These are phyloP conservation scores for Zosterops japonicus DNA, from an alignment of 2,113 vertebrate species.

Conservation along the genomic window DNA sequence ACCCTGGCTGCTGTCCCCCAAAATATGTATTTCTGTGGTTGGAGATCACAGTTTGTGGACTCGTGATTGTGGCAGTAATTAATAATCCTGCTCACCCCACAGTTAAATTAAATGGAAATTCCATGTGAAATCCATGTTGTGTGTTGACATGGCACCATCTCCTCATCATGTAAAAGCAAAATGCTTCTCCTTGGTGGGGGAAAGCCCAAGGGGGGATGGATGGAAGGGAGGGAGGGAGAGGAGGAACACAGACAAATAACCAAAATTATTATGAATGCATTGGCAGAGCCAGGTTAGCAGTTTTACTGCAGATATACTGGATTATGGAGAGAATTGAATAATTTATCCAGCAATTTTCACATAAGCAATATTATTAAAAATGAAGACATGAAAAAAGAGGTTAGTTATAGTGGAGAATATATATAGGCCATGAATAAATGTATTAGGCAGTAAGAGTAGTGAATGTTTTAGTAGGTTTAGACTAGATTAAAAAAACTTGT, in stretches of 20 bases:
- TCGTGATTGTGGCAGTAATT: constrained; percentile 36
- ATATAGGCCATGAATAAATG: constrained; percentile 71
- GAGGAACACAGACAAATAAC: background rate
- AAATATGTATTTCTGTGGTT: accelerated
- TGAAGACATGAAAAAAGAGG: constrained; percentile 69
- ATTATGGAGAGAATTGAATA: constrained; percentile 73
- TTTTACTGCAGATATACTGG: constrained; percentile 58
- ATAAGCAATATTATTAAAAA: constrained; percentile 76
- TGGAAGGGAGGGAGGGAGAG: background rate
- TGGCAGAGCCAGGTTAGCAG: constrained; percentile 58
- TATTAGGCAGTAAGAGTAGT: constrained; percentile 63
- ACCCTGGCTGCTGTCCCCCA: background rate
- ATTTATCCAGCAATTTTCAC: constrained; percentile 76
- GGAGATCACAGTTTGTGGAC: background rate
- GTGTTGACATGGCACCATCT: background rate
- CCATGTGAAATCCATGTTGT: background rate
- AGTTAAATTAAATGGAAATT: constrained; percentile 40
- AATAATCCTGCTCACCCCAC: background rate
- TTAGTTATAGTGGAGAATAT: constrained; percentile 67
- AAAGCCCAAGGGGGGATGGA: background rate
- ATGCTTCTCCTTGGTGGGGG: background rate
- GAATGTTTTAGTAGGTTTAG: constrained; percentile 72
- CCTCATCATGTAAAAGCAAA: background rate
- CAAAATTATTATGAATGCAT: constrained; percentile 41
- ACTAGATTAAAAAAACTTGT: constrained; percentile 42